Percentiles rank a stretch among this genome's conserved stretches.
phyloP scores from a whole-genome alignment of 2,113 vertebrate genomes.

The Leucoraja erinaceus region DNA sequence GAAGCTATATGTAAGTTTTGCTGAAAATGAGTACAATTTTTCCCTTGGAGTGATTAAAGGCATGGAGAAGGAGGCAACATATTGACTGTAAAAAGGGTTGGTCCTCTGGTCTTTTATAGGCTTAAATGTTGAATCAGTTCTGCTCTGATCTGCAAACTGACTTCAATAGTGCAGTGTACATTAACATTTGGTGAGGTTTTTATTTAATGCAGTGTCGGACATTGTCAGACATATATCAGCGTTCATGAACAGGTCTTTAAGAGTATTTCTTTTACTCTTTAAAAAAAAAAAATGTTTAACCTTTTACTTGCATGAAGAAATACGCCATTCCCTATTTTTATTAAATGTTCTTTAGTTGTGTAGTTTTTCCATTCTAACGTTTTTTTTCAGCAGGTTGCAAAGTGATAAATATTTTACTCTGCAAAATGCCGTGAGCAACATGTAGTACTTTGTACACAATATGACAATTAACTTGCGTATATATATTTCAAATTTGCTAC shows the following conservation, averaged over 20 bases:
- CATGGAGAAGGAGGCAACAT: neutral
- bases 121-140: neutral
- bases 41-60: neutral
- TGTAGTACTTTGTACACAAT: neutral
- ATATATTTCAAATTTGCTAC: neutral
- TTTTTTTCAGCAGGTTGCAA: neutral
- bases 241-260: neutral
- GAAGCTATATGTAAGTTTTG: neutral
- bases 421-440: neutral
- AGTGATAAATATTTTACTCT: neutral
- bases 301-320: neutral
- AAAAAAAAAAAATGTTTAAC: neutral
- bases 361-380: neutral
- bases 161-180: neutral
- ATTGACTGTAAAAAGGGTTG: neutral
- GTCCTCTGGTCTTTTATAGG: neutral
- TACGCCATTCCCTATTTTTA: neutral
- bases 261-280: neutral
- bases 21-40: neutral
- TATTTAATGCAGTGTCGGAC: neutral
- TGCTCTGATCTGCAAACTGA: neutral
- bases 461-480: neutral
- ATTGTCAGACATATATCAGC: neutral
- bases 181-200: neutral
- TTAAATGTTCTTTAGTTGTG: neutral